Base-by-base conservation (phyloP, 1,140 invertebrate genomes). In the Papilio polytes region DNA sequence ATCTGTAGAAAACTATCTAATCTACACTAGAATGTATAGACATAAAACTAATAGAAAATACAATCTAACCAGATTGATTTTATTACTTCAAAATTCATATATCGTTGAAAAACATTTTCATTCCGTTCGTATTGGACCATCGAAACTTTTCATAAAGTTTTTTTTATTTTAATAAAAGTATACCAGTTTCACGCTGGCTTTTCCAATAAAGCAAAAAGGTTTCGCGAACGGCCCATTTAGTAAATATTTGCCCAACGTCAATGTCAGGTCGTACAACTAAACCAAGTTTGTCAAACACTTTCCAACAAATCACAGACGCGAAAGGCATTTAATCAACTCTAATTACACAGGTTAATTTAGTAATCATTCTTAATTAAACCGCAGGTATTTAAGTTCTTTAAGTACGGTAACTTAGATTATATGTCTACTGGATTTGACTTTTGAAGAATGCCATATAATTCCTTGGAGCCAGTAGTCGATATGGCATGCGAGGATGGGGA, bases 141-240 rank as follows among this genome's bases (percentile, higher is more conserved):
- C 26, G 13, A 36, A 70, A 70, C 12, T 31, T 18, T 70, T 31
- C 12, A 70, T 70, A 70, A 70, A 70, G 26, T 31, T 70, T 70
- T 70, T 70, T 59, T 36, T 63, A 63, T 63, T 70, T 70, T 31
- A 36, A 70, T 70, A 70, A 70, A 70, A 59, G 20, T 15, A 15
- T 36, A 70, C 22, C 20, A 66, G 59, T 26, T 31, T 15, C 10
- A 70, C 63, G 59, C 12, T 31, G 22, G 26, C 63, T 70, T 31
- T 70, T 70, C 63, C 12, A 70, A 70, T 70, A 70, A 70, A 31
- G 63, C 63, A 31, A 70, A 70, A 36, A 70, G 63, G 63, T 70
- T 70, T 70, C 3, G 63, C 20, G 12, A 7, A 31, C 13, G 13
- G 26, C 12, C 59, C 12, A 31, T 70, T 36, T 70, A 70, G 63